A percentile compares a stretch with the other conserved stretches of the same genome.
These are phyloP conservation scores for Himalopsyche phryganea DNA, from an alignment of 1,140 invertebrate species.

Conservation along the genomic window DNA sequence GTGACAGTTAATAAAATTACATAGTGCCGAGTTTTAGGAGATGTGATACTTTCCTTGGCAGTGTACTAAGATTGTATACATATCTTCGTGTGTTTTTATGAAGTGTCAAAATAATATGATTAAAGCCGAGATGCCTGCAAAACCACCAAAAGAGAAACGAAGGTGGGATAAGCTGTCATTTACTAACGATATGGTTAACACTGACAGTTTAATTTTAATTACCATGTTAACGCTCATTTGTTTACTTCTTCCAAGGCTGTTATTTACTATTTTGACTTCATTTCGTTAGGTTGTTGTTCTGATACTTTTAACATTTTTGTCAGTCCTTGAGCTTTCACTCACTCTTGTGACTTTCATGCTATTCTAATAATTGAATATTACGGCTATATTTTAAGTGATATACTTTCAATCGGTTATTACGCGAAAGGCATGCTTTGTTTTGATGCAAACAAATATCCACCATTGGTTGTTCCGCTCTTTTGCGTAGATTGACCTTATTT, in stretches of 20 bases:
- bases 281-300: conserved; percentile 10
- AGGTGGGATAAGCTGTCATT: conserved; percentile 37
- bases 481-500: conserved; percentile 2
- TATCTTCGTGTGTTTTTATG: conserved; percentile 47
- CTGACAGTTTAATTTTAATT: not conserved
- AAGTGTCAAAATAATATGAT: conserved; percentile 40
- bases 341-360: conserved; percentile 22
- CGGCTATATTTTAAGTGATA: not conserved
- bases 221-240: conserved; percentile 6
- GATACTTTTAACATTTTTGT: conserved; percentile 9
- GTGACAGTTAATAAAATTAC: conserved; percentile 9
- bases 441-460: too few species aligned
- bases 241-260: conserved; percentile 3
- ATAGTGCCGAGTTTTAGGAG: conserved; percentile 35
- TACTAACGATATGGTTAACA: not conserved
- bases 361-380: not conserved
- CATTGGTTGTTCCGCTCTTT: not conserved
- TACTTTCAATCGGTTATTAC: not conserved
- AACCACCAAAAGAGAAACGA: conserved; percentile 47
- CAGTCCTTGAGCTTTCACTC: conserved; percentile 26
- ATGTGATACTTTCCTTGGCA: conserved; percentile 54
- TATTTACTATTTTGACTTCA: conserved; percentile 5
- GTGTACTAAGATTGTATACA: conserved; percentile 53
- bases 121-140: conserved; percentile 47
- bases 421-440: not conserved